Conservation (phyloP, 2,888 invertebrate species). For the Glyphotaelius pellucidus region DNA sequence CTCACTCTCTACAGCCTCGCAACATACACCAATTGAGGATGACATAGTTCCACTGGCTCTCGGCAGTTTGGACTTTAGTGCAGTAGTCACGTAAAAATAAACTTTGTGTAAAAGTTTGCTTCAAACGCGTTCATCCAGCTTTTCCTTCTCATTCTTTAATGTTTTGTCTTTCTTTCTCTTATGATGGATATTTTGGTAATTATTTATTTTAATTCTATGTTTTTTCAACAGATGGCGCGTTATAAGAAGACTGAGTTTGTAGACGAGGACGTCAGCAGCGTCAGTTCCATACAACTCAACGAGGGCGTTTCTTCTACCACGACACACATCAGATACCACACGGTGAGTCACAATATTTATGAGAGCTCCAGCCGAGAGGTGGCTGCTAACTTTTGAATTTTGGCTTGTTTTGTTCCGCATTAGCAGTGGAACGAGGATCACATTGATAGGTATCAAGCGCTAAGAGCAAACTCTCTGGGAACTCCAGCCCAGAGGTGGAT, state of each 20-base stretch:
- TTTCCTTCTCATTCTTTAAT: background rate
- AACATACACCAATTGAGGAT: no score
- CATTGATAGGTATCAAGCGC: background rate
- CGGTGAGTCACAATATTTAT: constrained; percentile 76
- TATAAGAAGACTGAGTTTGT: constrained; percentile 92
- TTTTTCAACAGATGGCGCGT: constrained; percentile 86
- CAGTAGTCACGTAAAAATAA: no score
- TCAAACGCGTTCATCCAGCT: no score
- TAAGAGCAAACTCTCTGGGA: no score
- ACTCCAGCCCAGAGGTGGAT: no score
- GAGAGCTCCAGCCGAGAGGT: constrained; percentile 12
- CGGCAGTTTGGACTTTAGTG: no score
- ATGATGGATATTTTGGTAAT: background rate
- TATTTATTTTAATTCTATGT: background rate
- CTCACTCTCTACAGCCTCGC: no score
- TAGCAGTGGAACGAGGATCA: background rate
- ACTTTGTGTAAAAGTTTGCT: no score
- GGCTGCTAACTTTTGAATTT: background rate
- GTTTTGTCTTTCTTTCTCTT: background rate
- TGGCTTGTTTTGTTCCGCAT: background rate
- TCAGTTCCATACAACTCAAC: constrained; percentile 90
- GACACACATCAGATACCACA: constrained; percentile 89
- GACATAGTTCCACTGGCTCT: no score
- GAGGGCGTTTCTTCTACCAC: constrained; percentile 88
- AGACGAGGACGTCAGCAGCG: constrained; percentile 89